Evolutionary conservation across 2,888 invertebrate genomes (phyloP).

Genomic region (Blastobasis lacticolella): DNA sequence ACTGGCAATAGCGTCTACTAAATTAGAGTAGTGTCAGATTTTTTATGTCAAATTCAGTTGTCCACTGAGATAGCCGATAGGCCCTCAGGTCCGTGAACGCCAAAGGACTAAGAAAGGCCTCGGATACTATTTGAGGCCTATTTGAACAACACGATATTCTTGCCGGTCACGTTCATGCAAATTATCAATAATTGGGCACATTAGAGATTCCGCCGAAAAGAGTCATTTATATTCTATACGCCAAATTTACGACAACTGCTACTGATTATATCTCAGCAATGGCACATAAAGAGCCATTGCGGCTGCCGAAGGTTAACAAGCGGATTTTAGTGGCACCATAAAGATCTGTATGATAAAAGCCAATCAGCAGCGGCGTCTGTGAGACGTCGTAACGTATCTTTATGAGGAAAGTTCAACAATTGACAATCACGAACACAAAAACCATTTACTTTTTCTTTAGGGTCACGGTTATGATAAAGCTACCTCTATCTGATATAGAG

Average conservation of each 20-base stretch:
- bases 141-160: not conserved
- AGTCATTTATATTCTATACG: not conserved
- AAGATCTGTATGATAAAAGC: slow-evolving; percentile 5
- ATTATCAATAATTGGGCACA: slow-evolving; percentile 1
- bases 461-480: no score
- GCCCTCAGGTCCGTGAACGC: no score
- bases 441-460: no score
- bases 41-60: no score
- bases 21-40: no score
- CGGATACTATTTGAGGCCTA: no score
- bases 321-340: slow-evolving; percentile 8
- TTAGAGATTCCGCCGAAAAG: slow-evolving; percentile 2
- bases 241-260: no score
- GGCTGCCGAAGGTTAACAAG: slow-evolving; percentile 1
- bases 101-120: no score
- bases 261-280: not conserved
- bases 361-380: not conserved
- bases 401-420: not conserved
- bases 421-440: no score
- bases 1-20: no score
- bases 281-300: slow-evolving; percentile 2
- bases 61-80: no score
- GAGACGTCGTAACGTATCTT: not conserved
- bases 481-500: no score
- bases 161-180: not conserved